Evolutionary conservation across 1,140 invertebrate genomes (phyloP), one percentile per base, ranked within the genome.

Genomic region (Drosophila sucinea): DNA sequence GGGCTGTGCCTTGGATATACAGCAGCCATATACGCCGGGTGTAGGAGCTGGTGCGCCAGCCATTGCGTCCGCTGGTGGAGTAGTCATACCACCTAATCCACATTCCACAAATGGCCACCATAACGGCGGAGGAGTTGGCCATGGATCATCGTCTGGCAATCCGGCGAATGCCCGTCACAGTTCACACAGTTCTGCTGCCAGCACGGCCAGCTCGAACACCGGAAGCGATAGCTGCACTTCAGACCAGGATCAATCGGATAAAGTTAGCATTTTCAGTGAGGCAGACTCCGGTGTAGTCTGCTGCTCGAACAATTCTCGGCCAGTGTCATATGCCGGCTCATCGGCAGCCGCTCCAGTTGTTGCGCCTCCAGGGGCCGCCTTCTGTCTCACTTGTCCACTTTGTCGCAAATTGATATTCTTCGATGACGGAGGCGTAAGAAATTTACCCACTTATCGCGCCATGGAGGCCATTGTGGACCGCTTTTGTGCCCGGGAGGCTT

Each of bases 281-380:
- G 98, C 98, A 0, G 98, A 99, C 93, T 98, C 97, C 67, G 98
- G 98, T 33, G 98, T 99, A 8, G 97, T 98, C 27, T 96, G 96
- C 89, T 97, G 96, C 93, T 91, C 90, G 27, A 91, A 91, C 35
- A 97, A 96, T 89, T 96, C 97, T 51, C 94, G 97, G 63, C 97
- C 97, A 44, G 97, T 96, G 82, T 98, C 97, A 91, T 98, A 98
- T 93, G 96, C 97, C 38, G 97, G 97, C 57, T 98, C 97, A 2
- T 96, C 93, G 58, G 79, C 94, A 58, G 77, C 94, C 61, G 93
- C 93, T 23, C 92, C 93, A 1, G 93, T 65, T 29, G 85, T 40
- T 91, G 90, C 90, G 10, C 93, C 79, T 73, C 90, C 63, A 67
- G 91, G 91, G 3, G 94, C 94, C 51, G 94, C 95, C n/a, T 94